These are phyloP conservation scores for Geococcyx californianus DNA, from an alignment of 2,113 vertebrate genomes.

Conservation along the genomic window DNA sequence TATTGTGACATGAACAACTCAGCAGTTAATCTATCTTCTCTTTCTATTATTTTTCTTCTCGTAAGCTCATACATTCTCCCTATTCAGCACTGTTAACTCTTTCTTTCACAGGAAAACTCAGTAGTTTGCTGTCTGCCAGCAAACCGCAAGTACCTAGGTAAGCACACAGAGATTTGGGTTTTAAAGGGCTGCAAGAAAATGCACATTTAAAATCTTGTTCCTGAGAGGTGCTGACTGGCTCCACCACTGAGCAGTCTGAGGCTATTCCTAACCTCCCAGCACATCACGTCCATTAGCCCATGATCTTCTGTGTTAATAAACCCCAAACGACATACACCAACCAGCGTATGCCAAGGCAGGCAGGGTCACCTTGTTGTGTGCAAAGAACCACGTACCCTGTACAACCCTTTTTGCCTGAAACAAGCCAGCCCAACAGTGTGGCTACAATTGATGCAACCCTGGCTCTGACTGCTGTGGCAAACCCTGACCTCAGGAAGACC, in stretches of 20 bases:
- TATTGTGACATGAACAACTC: not conserved
- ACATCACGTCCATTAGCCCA: fast-evolving
- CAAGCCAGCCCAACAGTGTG: too few species aligned
- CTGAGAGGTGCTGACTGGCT: not conserved
- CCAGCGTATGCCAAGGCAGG: not conserved
- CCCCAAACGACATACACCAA: fast-evolving
- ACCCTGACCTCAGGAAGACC: not conserved
- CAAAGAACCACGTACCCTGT: not conserved
- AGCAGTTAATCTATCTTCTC: not conserved
- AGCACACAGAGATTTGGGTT: not conserved
- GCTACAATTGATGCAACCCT: not conserved
- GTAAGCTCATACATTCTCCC: not conserved
- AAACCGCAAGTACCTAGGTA: not conserved
- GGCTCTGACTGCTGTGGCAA: not conserved
- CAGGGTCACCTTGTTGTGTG: not conserved
- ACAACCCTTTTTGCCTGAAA: not conserved
- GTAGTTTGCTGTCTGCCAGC: not conserved
- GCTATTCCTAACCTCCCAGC: not conserved
- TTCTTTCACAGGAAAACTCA: not conserved
- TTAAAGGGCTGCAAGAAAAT: not conserved
- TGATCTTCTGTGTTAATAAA: not conserved
- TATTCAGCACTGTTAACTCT: not conserved
- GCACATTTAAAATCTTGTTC: not conserved
- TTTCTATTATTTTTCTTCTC: not conserved
- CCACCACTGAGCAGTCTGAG: not conserved